A percentile compares a stretch with the other conserved stretches of the same genome.
Conservation (phyloP, 2,113 vertebrate genomes). For the Lynx canadensis region DNA sequence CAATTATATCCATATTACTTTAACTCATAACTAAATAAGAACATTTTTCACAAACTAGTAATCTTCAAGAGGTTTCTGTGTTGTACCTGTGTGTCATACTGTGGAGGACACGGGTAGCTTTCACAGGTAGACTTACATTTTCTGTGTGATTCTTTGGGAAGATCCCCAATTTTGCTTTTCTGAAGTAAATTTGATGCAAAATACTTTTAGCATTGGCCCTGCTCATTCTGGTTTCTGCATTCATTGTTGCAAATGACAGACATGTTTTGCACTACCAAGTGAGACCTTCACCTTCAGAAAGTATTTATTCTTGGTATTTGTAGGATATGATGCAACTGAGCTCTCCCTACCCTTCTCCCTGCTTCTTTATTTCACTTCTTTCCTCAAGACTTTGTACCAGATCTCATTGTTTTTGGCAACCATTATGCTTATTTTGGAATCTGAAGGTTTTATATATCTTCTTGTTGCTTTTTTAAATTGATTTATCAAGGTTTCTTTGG, state of each 20-base stretch:
- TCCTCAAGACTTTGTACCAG: background rate
- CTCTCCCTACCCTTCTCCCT: background rate
- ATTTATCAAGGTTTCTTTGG: background rate
- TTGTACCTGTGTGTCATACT: background rate
- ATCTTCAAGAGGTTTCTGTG: background rate
- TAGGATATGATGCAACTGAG: background rate
- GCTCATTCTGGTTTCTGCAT: background rate
- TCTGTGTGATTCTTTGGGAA: background rate
- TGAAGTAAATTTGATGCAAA: background rate
- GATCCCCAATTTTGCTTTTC: background rate
- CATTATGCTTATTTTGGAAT: background rate
- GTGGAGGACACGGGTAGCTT: background rate
- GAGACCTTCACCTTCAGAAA: background rate
- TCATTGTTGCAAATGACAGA: background rate
- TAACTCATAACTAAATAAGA: background rate
- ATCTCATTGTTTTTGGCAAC: background rate
- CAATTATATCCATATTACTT: background rate
- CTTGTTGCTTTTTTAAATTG: background rate
- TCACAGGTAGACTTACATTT: background rate
- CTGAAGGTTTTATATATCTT: background rate
- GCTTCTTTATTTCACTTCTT: background rate
- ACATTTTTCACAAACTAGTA: background rate
- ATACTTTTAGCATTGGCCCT: background rate
- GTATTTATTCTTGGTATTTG: background rate
- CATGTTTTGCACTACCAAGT: background rate